Conservation (phyloP, 2,888 invertebrate genomes). For the Dugesia japonica region DNA sequence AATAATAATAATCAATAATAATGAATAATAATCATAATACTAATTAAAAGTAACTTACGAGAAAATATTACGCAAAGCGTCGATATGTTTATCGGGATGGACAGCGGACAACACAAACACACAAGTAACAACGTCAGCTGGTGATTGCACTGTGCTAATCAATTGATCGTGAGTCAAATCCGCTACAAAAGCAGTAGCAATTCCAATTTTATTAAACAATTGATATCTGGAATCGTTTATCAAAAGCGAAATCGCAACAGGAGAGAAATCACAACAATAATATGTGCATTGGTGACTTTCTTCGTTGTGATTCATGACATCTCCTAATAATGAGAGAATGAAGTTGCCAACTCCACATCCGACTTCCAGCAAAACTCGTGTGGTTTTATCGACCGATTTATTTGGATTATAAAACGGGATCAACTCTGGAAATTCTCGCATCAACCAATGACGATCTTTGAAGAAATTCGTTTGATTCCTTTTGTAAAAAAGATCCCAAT, state of each 20-base stretch:
- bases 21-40: not conserved
- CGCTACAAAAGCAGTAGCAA: not conserved
- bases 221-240: not conserved
- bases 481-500: constrained; percentile 93
- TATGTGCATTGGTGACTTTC: not conserved
- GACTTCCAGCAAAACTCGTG: constrained; percentile 57
- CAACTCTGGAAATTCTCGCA: constrained; percentile 60
- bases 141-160: constrained; percentile 42
- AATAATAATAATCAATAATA: too few relatives aligned
- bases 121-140: constrained; percentile 69
- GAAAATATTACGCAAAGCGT: constrained; percentile 41
- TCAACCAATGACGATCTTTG: constrained; percentile 87
- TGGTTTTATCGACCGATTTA: constrained; percentile 31
- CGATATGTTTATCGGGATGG: constrained; percentile 64
- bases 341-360: constrained; percentile 95
- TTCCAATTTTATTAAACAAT: not conserved
- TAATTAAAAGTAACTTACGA: too few relatives aligned
- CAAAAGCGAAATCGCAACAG: constrained; percentile 65
- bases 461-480: constrained; percentile 80
- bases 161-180: not conserved
- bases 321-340: constrained; percentile 71
- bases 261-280: constrained; percentile 73
- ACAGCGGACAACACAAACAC: constrained; percentile 89
- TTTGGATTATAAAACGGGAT: constrained; percentile 25
- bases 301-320: constrained; percentile 49